Evolutionary conservation across 2,113 vertebrate genomes (phyloP).

Genomic region (cat (Felis catus)): F.catus_Fca126_mat1.0 CM031421.1:40033501-40034000

Average conservation of each 20-base stretch:
- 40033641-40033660: constrained; percentile 55
- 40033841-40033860: constrained; percentile 12
- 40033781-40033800: background rate
- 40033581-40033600: constrained; percentile 9
- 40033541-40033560: constrained; percentile 28
- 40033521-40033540: constrained; percentile 18
- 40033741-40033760: background rate
- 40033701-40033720: background rate
- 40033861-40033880: constrained; percentile 26
- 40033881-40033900: background rate
- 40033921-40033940: background rate
- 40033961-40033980: background rate
- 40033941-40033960: background rate
- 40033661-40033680: constrained; percentile 33
- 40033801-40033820: background rate
- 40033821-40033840: background rate
- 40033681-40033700: background rate
- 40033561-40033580: constrained; percentile 54
- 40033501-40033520: constrained; percentile 10
- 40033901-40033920: background rate
- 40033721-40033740: background rate
- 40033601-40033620: constrained; percentile 53
- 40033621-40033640: background rate
- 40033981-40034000: background rate
- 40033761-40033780: background rate